Evolutionary conservation across 2,888 invertebrate species (phyloP).

Genomic region (Ypsolopha sequella): DNA sequence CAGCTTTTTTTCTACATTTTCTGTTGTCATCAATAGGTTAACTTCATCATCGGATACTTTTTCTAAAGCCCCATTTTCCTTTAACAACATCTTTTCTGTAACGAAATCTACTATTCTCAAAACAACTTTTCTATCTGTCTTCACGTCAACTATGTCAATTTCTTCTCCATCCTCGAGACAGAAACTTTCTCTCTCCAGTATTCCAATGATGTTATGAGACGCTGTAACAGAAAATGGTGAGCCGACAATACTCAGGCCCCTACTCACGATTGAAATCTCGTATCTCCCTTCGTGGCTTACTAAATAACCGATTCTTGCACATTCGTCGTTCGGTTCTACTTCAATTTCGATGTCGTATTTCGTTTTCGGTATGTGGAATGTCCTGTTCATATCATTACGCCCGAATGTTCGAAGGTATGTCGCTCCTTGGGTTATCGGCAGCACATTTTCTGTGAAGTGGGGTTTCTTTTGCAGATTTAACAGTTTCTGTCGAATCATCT

Average conservation of each 20-base stretch:
- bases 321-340: slow-evolving; percentile 50
- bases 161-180: slow-evolving; percentile 59
- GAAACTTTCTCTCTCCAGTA: slow-evolving; percentile 46
- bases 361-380: slow-evolving; percentile 58
- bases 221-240: slow-evolving; percentile 70
- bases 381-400: slow-evolving; percentile 57
- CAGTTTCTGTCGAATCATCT: slow-evolving; percentile 53
- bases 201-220: slow-evolving; percentile 38
- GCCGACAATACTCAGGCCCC: slow-evolving; percentile 68
- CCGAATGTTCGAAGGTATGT: slow-evolving; percentile 54
- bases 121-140: slow-evolving; percentile 58
- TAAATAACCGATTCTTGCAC: slow-evolving; percentile 62
- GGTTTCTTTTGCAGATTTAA: slow-evolving; percentile 46
- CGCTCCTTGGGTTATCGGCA: slow-evolving; percentile 57
- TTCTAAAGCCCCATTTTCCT: slow-evolving; percentile 61
- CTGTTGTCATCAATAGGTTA: slow-evolving; percentile 41
- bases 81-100: slow-evolving; percentile 67
- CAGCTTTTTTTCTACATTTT: slow-evolving; percentile 16
- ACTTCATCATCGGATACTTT: slow-evolving; percentile 59
- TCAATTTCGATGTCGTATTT: slow-evolving; percentile 65
- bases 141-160: slow-evolving; percentile 55
- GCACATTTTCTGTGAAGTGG: slow-evolving; percentile 41
- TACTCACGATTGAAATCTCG: slow-evolving; percentile 67
- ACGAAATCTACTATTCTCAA: slow-evolving; percentile 67
- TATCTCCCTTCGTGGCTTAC: slow-evolving; percentile 67